These are phyloP conservation scores for Pheosia tremula DNA, from an alignment of 2,888 invertebrate species.

Conservation along the genomic window DNA sequence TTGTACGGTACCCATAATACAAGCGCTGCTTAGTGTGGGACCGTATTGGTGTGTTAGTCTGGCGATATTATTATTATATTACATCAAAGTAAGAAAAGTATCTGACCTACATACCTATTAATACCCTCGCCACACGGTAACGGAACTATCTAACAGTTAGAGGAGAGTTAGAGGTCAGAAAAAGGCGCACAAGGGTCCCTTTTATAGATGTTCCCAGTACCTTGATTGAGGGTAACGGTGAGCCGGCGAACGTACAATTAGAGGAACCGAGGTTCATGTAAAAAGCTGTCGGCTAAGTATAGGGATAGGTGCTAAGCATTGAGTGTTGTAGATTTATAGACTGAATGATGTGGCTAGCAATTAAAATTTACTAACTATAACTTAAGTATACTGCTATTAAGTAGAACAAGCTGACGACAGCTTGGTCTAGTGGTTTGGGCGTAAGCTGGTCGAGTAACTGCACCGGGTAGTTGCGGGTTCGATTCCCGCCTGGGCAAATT, in stretches of 20 bases:
- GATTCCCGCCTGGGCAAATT: too few relatives aligned
- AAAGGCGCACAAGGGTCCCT: constrained; percentile 50
- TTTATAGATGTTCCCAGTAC: constrained; percentile 53
- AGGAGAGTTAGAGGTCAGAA: constrained; percentile 47
- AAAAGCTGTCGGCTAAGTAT: constrained; percentile 33
- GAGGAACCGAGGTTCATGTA: constrained; percentile 24
- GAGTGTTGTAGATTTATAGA: neutral
- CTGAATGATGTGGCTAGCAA: neutral
- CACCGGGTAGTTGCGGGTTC: too few relatives aligned
- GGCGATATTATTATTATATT: too few relatives aligned
- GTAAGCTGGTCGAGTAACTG: too few relatives aligned
- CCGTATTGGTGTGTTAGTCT: too few relatives aligned
- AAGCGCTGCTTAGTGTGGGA: too few relatives aligned
- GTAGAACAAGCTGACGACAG: too few relatives aligned
- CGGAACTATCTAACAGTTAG: constrained; percentile 45
- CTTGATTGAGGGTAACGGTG: constrained; percentile 57
- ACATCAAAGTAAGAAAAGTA: neutral
- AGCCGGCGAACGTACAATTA: constrained; percentile 47
- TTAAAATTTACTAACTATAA: too few relatives aligned
- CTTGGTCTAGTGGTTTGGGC: too few relatives aligned
- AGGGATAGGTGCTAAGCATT: constrained; percentile 2
- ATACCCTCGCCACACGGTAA: constrained; percentile 14
- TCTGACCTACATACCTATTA: constrained; percentile 28
- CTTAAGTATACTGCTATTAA: too few relatives aligned
- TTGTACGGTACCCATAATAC: too few relatives aligned